Percentiles rank a stretch among this genome's conserved stretches.
These are phyloP conservation scores for Taenioides sp. DNA, from an alignment of 2,797 vertebrate species.

Conservation along the genomic window DNA sequence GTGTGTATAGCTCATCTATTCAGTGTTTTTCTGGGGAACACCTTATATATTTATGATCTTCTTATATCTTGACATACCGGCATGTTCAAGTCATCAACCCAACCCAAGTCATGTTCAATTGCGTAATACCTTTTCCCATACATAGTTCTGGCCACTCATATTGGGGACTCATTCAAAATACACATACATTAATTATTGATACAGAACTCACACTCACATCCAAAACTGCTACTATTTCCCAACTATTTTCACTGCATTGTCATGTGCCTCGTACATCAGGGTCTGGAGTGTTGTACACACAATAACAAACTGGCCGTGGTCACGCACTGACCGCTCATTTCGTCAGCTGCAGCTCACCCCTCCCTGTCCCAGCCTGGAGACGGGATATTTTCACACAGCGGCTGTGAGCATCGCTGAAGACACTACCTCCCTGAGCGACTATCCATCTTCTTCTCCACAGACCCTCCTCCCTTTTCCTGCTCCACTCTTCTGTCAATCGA, in stretches of 20 bases:
- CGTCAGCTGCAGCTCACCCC: constrained; percentile 18
- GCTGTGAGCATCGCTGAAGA: constrained; percentile 30
- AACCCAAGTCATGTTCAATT: not conserved
- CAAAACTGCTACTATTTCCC: constrained; percentile 12
- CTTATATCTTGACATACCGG: no score
- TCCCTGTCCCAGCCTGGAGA: constrained; percentile 17
- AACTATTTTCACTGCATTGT: constrained; percentile 8
- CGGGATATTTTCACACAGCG: constrained; percentile 34
- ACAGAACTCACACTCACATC: not conserved
- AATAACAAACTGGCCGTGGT: constrained; percentile 6
- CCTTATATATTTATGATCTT: no score
- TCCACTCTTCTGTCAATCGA: constrained; percentile 40
- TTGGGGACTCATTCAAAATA: not conserved
- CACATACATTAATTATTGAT: not conserved
- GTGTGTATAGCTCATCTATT: not conserved
- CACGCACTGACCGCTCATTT: constrained; percentile 8
- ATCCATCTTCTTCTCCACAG: constrained; percentile 25
- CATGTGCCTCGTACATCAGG: constrained; percentile 2
- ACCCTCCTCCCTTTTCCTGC: constrained; percentile 20
- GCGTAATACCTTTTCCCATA: not conserved
- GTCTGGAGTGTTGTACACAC: constrained; percentile 9
- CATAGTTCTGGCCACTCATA: not conserved
- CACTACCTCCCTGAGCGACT: constrained; percentile 24
- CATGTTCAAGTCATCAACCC: no score
- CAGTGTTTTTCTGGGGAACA: no score